Percentiles rank a stretch among this genome's conserved stretches.
phyloP scores from a whole-genome alignment of 2,797 vertebrate species.

The Takifugu rubripes region DNA sequence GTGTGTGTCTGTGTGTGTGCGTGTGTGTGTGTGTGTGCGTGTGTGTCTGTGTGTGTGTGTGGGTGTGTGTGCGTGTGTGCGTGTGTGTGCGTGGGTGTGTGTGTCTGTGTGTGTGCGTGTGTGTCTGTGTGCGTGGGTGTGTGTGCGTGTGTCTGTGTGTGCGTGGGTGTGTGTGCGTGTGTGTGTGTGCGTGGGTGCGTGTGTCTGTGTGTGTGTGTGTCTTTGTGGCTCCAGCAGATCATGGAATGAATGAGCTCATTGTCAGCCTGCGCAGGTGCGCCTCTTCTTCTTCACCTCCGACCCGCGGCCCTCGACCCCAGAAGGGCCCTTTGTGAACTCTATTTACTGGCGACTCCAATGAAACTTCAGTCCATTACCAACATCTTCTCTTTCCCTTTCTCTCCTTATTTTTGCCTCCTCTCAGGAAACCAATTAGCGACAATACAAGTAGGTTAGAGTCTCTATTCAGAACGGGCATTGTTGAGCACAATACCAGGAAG shows the following conservation, averaged over 20 bases:
- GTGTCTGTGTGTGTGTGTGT: constrained; percentile 9
- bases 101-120: constrained; percentile 40
- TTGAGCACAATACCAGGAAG: constrained; percentile 80
- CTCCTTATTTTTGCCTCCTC: constrained; percentile 70
- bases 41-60: constrained; percentile 42
- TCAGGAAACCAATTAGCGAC: constrained; percentile 83
- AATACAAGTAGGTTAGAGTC: constrained; percentile 84
- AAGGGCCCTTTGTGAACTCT: constrained; percentile 74
- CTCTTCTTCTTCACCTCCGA: constrained; percentile 75
- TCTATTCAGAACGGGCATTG: constrained; percentile 79
- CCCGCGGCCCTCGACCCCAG: constrained; percentile 72
- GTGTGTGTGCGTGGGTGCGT: constrained; percentile 1
- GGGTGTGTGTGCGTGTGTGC: too few relatives aligned
- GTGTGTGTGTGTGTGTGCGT: too few relatives aligned
- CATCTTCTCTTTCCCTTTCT: constrained; percentile 70
- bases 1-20: constrained; percentile 38
- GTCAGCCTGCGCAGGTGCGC: constrained; percentile 71
- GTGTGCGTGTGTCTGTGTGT: constrained; percentile 12
- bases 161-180: too few relatives aligned
- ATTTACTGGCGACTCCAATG: constrained; percentile 72
- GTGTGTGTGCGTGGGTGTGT: constrained; percentile 42
- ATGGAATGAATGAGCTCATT: constrained; percentile 70
- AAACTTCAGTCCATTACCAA: constrained; percentile 75
- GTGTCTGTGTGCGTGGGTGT: constrained; percentile 35
- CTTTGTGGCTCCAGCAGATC: constrained; percentile 1